Percentiles rank a stretch among this genome's conserved stretches.
Evolutionary conservation across 2,113 vertebrate genomes (phyloP).

Genomic region (Perognathus longimembris): DNA sequence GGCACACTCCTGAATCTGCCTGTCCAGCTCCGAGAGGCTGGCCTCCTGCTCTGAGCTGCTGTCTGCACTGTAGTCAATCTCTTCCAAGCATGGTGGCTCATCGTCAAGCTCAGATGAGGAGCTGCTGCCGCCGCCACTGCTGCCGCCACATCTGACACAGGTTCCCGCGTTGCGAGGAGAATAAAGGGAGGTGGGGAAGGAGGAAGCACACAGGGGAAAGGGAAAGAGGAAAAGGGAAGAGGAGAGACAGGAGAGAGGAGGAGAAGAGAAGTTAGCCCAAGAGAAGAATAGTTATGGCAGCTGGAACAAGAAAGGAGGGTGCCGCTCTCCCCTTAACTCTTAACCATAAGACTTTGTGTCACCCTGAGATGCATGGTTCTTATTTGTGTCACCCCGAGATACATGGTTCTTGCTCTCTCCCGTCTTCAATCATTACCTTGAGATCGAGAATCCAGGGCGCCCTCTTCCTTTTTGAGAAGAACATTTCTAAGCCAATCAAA

Average conservation of each 20-base stretch:
- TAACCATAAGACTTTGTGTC: neutral
- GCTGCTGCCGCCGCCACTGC: slow-evolving; percentile 75
- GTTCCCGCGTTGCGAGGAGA: neutral
- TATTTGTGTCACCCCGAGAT: too few species aligned
- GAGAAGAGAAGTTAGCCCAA: slow-evolving; percentile 51
- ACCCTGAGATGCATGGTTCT: rapidly evolving
- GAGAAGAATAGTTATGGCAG: neutral
- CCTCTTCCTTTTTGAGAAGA: neutral
- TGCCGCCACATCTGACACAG: neutral
- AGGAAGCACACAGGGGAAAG: neutral
- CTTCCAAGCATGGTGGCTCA: slow-evolving; percentile 92
- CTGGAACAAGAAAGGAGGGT: neutral
- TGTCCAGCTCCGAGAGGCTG: slow-evolving; percentile 81
- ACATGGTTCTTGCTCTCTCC: rapidly evolving
- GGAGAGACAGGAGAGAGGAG: neutral
- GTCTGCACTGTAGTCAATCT: slow-evolving; percentile 90
- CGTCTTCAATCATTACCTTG: neutral
- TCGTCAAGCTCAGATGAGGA: slow-evolving; percentile 87
- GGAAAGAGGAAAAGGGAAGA: neutral
- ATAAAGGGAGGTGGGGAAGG: neutral
- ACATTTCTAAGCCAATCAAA: neutral
- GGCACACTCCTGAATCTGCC: slow-evolving; percentile 81
- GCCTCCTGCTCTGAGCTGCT: slow-evolving; percentile 81
- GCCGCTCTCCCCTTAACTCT: neutral
- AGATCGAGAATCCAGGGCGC: rapidly evolving